Base-by-base conservation (phyloP, 2,888 invertebrate genomes). In the Mythimna albipuncta region DNA sequence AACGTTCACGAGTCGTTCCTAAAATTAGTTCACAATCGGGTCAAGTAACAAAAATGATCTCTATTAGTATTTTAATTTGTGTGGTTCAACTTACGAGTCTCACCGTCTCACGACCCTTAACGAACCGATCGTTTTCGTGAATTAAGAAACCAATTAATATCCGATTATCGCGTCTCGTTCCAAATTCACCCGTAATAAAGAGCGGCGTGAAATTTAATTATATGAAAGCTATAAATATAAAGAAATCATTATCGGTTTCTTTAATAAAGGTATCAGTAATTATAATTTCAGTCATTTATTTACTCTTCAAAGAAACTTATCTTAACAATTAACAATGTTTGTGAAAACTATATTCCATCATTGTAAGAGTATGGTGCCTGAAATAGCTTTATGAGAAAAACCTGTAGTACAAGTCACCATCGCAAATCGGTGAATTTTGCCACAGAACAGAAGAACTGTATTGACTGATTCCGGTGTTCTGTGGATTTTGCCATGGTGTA, bases 141-240 rank as follows among this genome's bases (percentile, higher is more conserved):
- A 74, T 84, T 80, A 73, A 71, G 76, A 73, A 77, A 76, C 72
- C 69, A 77, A 80, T 80, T 80, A 80, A 73, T 69, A 80, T 10
- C 35, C 64, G 38, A 73, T 69, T 73, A 77, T 69, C 57, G 54
- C 19, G 21, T 41, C 52, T 71, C 63, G 7, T 63, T 44, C 66
- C 61, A 69, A 76, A 76, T 79, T 72, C 54, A 64, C 41, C 50
- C 32, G 50, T 69, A 50, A 65, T 65, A 44, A 69, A 50, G 26
- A 65, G 47, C n/a, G 26, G 16, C n/a, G 35, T 21, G 50, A 55
- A 67, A 64, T 61, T 55, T 21, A 64, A 61, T 69, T 47, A 64
- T 19, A 44, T 61, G 11, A 50, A 21, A 63, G 11, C 52, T 41
- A 62, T 69, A 73, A 52, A 55, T 66, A 57, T 21, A 50, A 55